Evolutionary conservation across 35 echinoderm and acorn worm species (phyloP).

Genomic region (Ophioderma brevispina): DNA sequence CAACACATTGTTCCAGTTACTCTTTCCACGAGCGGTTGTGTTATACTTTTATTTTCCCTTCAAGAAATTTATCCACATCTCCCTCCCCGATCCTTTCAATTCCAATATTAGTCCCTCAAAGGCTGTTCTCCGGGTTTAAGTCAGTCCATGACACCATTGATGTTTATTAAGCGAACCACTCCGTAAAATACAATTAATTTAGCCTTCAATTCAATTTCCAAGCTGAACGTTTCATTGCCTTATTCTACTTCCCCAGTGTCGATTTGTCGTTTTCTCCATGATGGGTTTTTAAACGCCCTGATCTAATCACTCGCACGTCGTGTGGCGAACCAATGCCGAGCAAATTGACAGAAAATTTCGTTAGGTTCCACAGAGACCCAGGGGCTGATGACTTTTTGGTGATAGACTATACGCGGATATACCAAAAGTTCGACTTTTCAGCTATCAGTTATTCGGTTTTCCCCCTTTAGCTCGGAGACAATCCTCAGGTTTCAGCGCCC

Average conservation of each 20-base stretch:
- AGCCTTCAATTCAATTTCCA: not conserved
- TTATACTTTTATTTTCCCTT: not conserved
- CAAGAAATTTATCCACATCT: not conserved
- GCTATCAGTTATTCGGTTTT: not conserved
- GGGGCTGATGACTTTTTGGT: not conserved
- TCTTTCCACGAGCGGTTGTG: not conserved
- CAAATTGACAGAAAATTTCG: not conserved
- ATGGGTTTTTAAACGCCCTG: slow-evolving; percentile 4
- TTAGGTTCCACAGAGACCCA: not conserved
- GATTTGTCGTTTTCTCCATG: not conserved
- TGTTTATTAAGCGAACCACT: slow-evolving; percentile 10
- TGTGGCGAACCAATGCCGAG: not conserved
- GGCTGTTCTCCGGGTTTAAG: not conserved
- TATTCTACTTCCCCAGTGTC: not conserved
- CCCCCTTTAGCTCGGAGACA: not conserved
- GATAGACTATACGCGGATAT: not conserved
- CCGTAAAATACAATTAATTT: slow-evolving; percentile 1
- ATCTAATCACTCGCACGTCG: not conserved
- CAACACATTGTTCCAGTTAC: not conserved
- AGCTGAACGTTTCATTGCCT: slow-evolving; percentile 3
- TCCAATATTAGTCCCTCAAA: slow-evolving; percentile 10
- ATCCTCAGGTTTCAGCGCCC: not conserved
- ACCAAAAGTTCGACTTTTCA: not conserved
- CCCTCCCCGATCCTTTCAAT: not conserved
- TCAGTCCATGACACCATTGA: not conserved